These are phyloP conservation scores for Actinia tenebrosa DNA, from an alignment of 64 coral and sea anemone species.

Conservation along the genomic window DNA sequence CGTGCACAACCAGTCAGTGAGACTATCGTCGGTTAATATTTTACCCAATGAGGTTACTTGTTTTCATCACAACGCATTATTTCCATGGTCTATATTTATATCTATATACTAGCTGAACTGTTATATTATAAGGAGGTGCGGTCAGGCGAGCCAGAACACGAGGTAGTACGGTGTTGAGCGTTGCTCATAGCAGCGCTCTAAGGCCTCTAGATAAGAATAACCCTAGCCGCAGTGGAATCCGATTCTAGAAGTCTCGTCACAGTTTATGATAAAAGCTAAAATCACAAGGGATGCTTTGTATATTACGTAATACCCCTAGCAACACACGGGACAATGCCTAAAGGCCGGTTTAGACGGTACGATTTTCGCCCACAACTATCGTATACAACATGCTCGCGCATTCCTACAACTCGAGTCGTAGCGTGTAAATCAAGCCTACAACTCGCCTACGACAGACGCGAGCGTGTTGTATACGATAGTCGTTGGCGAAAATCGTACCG, in stretches of 20 bases:
- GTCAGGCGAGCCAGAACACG: background rate
- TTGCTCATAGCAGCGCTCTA: background rate
- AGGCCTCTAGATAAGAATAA: background rate
- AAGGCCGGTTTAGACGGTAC: background rate
- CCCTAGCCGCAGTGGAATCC: background rate
- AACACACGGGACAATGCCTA: background rate
- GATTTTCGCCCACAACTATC: too few species aligned
- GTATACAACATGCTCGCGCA: too few species aligned
- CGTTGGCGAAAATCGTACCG: too few species aligned
- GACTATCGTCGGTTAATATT: background rate
- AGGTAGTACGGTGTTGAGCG: background rate
- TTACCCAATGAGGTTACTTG: too few species aligned
- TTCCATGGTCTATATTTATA: background rate
- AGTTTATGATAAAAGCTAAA: background rate
- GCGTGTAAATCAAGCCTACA: too few species aligned
- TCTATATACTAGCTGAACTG: background rate
- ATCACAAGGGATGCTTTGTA: slow-evolving; percentile 3
- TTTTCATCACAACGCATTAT: background rate
- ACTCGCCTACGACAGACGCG: too few species aligned
- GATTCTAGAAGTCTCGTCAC: background rate
- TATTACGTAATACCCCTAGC: background rate
- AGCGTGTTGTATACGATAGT: too few species aligned
- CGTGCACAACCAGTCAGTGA: background rate
- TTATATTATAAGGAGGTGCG: too few species aligned
- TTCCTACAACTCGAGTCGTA: too few species aligned